Evolutionary conservation across 2,888 invertebrate species (phyloP), one percentile per base, ranked within the genome.

Genomic region (Saturnia pavonia): DNA sequence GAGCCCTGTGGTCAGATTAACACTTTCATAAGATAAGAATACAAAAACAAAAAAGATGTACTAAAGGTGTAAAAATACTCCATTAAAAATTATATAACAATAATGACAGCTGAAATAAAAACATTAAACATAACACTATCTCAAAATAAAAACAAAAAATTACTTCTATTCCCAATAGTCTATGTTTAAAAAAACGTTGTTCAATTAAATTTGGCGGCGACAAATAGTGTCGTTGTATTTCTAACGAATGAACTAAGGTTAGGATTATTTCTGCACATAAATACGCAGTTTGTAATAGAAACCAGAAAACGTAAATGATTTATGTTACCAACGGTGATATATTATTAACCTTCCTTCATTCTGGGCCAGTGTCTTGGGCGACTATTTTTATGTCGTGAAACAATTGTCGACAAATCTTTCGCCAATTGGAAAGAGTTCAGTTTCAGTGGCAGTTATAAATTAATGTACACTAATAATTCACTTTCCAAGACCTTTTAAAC

Each of bases 401-500:
- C 89, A 88, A 90, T 91, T 82, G 86, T 82, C 76, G 77, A 75
- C 78, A 82, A 85, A 80, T 85, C 83, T 87, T 88, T 85, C 86
- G 88, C 87, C 88, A 88, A 87, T 89, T 87, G 87, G 86, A 87
- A 90, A 90, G 83, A 86, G 83, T 87, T 87, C 81, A 78, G 78
- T 82, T 78, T 74, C 75, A 67, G 78, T 82, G 88, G 87, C 89
- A 88, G 79, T 85, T 85, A 89, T 85, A 83, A 88, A 91, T 88
- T 76, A 82, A 78, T 81, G 78, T 76, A 81, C 83, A 82, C 85
- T 85, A 85, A 88, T 88, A 86, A 83, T 82, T 81, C 67, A 57
- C 54, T 48, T 68, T 72, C 69, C 73, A 73, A 73, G 75, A 71
- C 73, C 71, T 74, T 72, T 72, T 71, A 73, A 45, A 60, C 25